A percentile compares a stretch with the other conserved stretches of the same genome.
Evolutionary conservation across 2,113 vertebrate species (phyloP).

Genomic region (Hirundichthys speculiger): DNA sequence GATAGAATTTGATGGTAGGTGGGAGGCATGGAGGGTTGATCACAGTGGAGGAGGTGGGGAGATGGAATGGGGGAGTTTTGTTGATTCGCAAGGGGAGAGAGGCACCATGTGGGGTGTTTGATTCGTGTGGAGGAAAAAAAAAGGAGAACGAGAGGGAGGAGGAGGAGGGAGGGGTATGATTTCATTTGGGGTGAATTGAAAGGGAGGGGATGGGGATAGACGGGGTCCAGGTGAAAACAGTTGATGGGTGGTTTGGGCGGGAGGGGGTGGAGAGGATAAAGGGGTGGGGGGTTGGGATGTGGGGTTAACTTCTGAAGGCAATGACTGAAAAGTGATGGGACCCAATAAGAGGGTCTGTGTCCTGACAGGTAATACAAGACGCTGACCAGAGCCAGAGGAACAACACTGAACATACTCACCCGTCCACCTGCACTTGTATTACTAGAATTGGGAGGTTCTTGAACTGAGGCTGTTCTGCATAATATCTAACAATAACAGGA

Average conservation of each 20-base stretch:
- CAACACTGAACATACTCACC: constrained; percentile 62
- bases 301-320: constrained; percentile 60
- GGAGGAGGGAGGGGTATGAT: constrained; percentile 24
- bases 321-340: constrained; percentile 69
- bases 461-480: background rate
- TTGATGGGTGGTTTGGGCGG: constrained; percentile 5
- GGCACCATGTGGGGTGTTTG: constrained; percentile 39
- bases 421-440: constrained; percentile 60
- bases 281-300: constrained; percentile 54
- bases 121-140: constrained; percentile 37
- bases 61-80: constrained; percentile 16
- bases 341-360: constrained; percentile 41
- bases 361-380: constrained; percentile 55
- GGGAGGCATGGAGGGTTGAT: constrained; percentile 27
- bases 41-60: constrained; percentile 13
- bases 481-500: background rate
- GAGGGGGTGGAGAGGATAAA: constrained; percentile 48
- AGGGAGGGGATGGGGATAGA: background rate
- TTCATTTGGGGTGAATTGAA: constrained; percentile 29
- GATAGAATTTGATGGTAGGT: constrained; percentile 12
- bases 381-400: constrained; percentile 56
- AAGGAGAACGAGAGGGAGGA: constrained; percentile 9
- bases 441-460: constrained; percentile 50
- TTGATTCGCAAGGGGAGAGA: constrained; percentile 36
- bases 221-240: constrained; percentile 38